Percentiles rank a stretch among this genome's conserved stretches.
Conservation (phyloP, 2,888 invertebrate species). For the Dolichopus griseipennis region DNA sequence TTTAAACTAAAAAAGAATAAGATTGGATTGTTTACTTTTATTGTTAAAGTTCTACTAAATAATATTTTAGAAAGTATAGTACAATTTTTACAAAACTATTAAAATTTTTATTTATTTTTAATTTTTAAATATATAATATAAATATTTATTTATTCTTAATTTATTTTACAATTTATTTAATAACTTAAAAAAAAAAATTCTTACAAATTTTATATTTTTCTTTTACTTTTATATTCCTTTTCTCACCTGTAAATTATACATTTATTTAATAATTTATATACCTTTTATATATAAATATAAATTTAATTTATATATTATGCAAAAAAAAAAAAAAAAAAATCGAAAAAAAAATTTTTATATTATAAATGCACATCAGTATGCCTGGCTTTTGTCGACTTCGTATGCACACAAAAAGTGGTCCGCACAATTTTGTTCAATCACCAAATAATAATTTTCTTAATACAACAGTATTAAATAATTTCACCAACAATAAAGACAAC, state of each 20-base stretch:
- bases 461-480: slow-evolving; percentile 14
- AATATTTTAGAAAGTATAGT: too few relatives aligned
- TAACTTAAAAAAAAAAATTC: too few relatives aligned
- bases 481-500: slow-evolving; percentile 14
- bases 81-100: too few relatives aligned
- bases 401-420: slow-evolving; percentile 74
- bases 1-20: too few relatives aligned
- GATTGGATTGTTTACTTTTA: too few relatives aligned
- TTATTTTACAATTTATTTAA: too few relatives aligned
- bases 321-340: slow-evolving; percentile 25
- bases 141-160: too few relatives aligned
- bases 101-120: too few relatives aligned
- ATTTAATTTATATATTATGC: slow-evolving; percentile 14
- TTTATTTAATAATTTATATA: not conserved
- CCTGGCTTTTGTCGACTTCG: slow-evolving; percentile 97
- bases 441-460: slow-evolving; percentile 4
- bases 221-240: too few relatives aligned
- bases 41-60: too few relatives aligned
- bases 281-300: slow-evolving; percentile 13
- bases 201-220: too few relatives aligned
- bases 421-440: slow-evolving; percentile 19
- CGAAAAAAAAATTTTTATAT: slow-evolving; percentile 7
- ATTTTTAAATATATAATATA: too few relatives aligned
- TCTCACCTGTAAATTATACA: not conserved
- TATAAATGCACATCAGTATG: slow-evolving; percentile 60